Percentiles rank a stretch among this genome's conserved stretches.
Evolutionary conservation across 2,888 invertebrate species (phyloP).

Genomic region (Dilophus febrilis): DNA sequence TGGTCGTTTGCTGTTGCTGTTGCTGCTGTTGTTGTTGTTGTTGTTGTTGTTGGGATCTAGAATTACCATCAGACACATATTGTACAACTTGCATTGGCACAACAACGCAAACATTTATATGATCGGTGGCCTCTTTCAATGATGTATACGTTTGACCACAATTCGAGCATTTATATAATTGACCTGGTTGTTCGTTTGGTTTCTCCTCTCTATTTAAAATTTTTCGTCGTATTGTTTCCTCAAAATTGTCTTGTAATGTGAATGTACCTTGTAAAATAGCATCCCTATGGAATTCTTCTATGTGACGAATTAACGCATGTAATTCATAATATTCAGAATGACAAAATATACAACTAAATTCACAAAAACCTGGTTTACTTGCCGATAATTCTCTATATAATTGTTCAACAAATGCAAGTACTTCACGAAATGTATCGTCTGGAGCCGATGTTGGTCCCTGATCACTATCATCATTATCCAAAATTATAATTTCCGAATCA

Average conservation of each 20-base stretch:
- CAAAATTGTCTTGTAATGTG: constrained; percentile 2
- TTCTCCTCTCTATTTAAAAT: constrained; percentile 1
- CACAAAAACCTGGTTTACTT: background rate
- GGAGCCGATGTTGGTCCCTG: too few species aligned
- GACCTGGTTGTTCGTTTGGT: background rate
- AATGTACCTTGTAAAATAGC: constrained; percentile 4
- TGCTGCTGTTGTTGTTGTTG: too few species aligned
- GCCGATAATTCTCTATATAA: constrained; percentile 2
- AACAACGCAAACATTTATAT: background rate
- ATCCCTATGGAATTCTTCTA: constrained; percentile 1
- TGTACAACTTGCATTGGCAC: background rate
- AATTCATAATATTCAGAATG: constrained; percentile 1
- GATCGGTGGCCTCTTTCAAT: constrained; percentile 1
- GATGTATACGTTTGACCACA: constrained; percentile 1
- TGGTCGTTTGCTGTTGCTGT: too few species aligned
- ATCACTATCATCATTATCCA: too few species aligned
- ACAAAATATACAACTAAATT: constrained; percentile 4
- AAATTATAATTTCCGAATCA: too few species aligned
- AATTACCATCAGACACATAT: background rate
- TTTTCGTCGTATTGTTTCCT: background rate
- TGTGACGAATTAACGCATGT: constrained; percentile 1
- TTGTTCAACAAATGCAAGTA: constrained; percentile 3
- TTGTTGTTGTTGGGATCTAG: background rate
- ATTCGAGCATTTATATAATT: constrained; percentile 4
- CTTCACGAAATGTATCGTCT: constrained; percentile 3